Conservation (phyloP, 2,113 vertebrate genomes). For the Pteronura brasiliensis region DNA sequence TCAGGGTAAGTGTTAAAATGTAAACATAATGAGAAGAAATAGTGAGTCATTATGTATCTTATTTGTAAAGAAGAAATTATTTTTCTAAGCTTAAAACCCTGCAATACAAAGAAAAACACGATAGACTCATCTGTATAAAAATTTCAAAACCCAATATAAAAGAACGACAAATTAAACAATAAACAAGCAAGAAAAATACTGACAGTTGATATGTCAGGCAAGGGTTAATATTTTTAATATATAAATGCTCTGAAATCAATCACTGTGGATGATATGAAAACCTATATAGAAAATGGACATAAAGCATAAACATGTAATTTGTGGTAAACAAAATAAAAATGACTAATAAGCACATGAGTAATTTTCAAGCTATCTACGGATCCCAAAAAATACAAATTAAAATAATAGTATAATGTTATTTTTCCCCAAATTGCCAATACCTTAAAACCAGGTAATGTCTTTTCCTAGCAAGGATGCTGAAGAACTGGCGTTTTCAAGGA, state of each 20-base stretch:
- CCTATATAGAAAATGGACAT: neutral
- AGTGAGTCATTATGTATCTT: neutral
- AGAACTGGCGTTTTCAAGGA: neutral
- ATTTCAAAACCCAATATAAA: neutral
- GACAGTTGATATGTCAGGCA: neutral
- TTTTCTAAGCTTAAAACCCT: conserved; percentile 5
- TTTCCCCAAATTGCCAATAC: neutral
- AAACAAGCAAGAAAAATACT: neutral
- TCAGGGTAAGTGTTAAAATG: neutral
- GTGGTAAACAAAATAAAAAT: neutral
- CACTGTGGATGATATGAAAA: neutral
- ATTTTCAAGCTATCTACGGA: neutral
- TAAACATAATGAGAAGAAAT: neutral
- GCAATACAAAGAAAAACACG: neutral
- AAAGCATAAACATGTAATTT: neutral
- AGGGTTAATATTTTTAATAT: neutral
- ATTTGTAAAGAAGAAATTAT: neutral
- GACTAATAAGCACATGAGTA: neutral
- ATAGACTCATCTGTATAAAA: neutral
- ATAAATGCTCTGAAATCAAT: neutral
- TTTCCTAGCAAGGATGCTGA: neutral
- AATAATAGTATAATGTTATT: neutral
- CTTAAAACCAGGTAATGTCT: neutral
- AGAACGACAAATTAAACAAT: conserved; percentile 12
- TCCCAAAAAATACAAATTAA: neutral